A percentile compares a stretch with the other conserved stretches of the same genome.
Conservation (phyloP, 2,888 invertebrate species). For the Ennomos fuscantarius region DNA sequence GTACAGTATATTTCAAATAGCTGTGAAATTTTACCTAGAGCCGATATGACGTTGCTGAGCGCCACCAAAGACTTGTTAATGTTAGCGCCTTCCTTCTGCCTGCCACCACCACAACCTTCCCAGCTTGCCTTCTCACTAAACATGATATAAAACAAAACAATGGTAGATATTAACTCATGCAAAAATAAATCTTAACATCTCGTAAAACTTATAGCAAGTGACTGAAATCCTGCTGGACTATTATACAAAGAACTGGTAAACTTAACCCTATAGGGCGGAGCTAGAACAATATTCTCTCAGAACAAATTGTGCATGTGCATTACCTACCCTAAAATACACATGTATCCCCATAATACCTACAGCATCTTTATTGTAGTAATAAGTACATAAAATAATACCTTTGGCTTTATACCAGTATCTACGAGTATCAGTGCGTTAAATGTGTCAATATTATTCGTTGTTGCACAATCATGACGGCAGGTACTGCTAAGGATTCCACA, state of each 20-base stretch:
- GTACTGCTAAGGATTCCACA: slow-evolving; percentile 25
- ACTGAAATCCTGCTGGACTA: too few species aligned
- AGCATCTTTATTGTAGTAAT: too few species aligned
- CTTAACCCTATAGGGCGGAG: too few species aligned
- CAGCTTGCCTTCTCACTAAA: slow-evolving; percentile 88
- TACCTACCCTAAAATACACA: too few species aligned
- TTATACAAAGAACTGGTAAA: too few species aligned
- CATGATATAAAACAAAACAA: slow-evolving; percentile 32
- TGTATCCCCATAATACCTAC: too few species aligned
- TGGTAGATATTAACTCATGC: too few species aligned
- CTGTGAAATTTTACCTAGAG: slow-evolving; percentile 86
- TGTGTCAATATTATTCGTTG: slow-evolving; percentile 36
- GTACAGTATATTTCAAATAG: too few species aligned
- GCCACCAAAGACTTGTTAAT: slow-evolving; percentile 93
- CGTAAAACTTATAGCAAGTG: too few species aligned
- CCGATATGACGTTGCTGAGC: slow-evolving; percentile 92
- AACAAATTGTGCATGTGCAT: too few species aligned
- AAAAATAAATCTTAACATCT: too few species aligned
- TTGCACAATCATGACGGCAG: slow-evolving; percentile 40
- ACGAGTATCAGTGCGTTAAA: neutral
- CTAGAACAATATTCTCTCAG: too few species aligned
- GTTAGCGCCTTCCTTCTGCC: slow-evolving; percentile 87
- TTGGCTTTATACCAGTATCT: slow-evolving; percentile 4
- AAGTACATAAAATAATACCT: slow-evolving; percentile 6
- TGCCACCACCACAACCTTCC: slow-evolving; percentile 89